Evolutionary conservation across 2,888 invertebrate species (phyloP), one percentile per base, ranked within the genome.

Genomic region (Morpho deidamia): DNA sequence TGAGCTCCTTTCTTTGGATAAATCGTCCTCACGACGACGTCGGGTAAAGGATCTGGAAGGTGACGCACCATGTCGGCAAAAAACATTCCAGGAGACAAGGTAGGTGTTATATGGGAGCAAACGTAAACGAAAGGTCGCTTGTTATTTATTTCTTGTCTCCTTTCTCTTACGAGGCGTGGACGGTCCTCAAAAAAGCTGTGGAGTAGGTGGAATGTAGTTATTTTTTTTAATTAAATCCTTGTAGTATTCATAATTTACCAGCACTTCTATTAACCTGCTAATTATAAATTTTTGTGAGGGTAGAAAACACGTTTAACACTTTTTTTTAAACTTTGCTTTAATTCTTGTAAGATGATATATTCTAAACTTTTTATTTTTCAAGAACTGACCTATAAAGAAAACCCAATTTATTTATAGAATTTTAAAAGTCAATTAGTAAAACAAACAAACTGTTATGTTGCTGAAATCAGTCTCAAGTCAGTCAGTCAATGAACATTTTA

Each of bases 11-110:
- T 83, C 83, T 83, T 81, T 85, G 86, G 86, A 87, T 87, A 83
- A 75, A 79, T 83, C 83, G 86, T 84, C 85, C 77, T 68, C 76
- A 81, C 81, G 83, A 85, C 85, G 82, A 81, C 83, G 83, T 88
- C 91, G 79, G 74, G 77, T 76, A 74, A 72, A 76, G 76, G 68
- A 69, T 72, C 75, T 73, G 78, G 73, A 77, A 81, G 84, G 79
- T 82, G 81, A 81, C 80, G 71, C 85, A 88, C 90, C 86, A 94
- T 94, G 94, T 93, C 94, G 90, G 92, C 92, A 81, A 94, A 94
- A 91, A 94, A 94, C 90, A 93, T 95, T 90, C 95, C 95, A 83
- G 93, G 94, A 86, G 95, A 95, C 91, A 95, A 95, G 94, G 95
- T 95, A 88, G 88, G 91, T 83, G 83, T 62, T 11, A 38, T n/a